Evolutionary conservation across 2,888 invertebrate species (phyloP), one percentile per base, ranked within the genome.

Genomic region (Diadromus collaris): DNA sequence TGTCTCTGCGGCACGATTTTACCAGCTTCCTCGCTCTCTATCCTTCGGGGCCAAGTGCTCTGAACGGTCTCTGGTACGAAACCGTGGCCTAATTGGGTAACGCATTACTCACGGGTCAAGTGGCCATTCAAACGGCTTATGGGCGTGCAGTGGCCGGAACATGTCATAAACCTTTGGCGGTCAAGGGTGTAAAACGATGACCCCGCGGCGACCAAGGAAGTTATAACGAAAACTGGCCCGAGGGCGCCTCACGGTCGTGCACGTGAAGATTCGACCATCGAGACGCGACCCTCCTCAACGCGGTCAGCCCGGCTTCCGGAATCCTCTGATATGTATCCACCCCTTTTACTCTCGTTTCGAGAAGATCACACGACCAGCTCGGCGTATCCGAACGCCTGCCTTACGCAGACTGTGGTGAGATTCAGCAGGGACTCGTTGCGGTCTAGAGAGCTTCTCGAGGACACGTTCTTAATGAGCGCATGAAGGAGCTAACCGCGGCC

Each of bases 31-130:
- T 60, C 56, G 19, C 34, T 32, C 32, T 21, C 34, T 60, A 6
- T 13, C 63, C 44, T 7, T 44, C 46, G 4, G 32, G 64, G 19
- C n/a, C n/a, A n/a, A 44, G 1, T 21, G 21, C 44, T 29, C 13
- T 29, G 10, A 32, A 32, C 46, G 29, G 29, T 32, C 21, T 1
- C 38, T 16, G 32, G 21, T 65, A 63, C 48, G 38, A 41, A 74
- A 58, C 48, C 16, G 58, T 34, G 46, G 56, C 56, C 72, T 63
- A 78, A 73, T 78, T 73, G 72, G 68, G 63, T 73, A 54, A 78
- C 61, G 60, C 63, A 69, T 78, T 73, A 73, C 56, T 78, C 63
- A 73, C 72, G 68, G 64, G 63, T 78, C 72, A 73, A 78, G 77
- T 73, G 68, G 46, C 63, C 64, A 61, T 73, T 72, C 68, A 73